Evolutionary conservation across 2,797 vertebrate species (phyloP), one percentile per base, ranked within the genome.

Genomic region (Gallinago stenura): DNA sequence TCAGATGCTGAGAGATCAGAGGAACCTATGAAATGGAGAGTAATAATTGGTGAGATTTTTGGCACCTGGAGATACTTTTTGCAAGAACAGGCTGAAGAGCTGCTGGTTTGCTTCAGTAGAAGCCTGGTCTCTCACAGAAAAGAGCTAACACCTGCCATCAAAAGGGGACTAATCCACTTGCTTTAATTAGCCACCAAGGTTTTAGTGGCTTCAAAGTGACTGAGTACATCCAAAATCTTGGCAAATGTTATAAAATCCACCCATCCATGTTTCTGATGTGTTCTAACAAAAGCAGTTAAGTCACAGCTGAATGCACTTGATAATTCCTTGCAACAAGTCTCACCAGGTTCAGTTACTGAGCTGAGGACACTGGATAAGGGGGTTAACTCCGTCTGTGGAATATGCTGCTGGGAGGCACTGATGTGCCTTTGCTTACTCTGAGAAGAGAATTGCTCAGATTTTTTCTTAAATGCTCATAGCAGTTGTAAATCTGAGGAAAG

Each of bases 11-110:
- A 87, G 87, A 94, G 56, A 94, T 64, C 70, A 91, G 83, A 87
- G 77, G 86, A 91, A 93, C 66, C 83, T 83, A 85, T 93, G 87
- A 93, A 95, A 93, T 13, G 16, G 68, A 86, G 79, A 88, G 77
- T 61, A 94, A 90, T 93, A 92, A 92, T 18, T 91, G 77, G 86
- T 64, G 62, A 83, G 45, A 66, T 76, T 95, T 87, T 71, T 80
- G 83, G 78, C 83, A 90, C 57, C 66, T 93, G 80, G 53, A 82
- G 76, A 35, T 31, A 33, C 50, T 64, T 85, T 92, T 85, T 60
- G 25, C 39, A 62, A 33, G 89, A 22, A 83, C 88, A 83, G 35
- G 58, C 60, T 88, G 51, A 72, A 76, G 82, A 86, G 77, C 77
- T 94, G 73, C 16, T 82, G 62, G 66, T 73, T 90, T 89, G 73